Base-by-base conservation (phyloP, 2,113 vertebrate genomes). In the Malurus elegans region DNA sequence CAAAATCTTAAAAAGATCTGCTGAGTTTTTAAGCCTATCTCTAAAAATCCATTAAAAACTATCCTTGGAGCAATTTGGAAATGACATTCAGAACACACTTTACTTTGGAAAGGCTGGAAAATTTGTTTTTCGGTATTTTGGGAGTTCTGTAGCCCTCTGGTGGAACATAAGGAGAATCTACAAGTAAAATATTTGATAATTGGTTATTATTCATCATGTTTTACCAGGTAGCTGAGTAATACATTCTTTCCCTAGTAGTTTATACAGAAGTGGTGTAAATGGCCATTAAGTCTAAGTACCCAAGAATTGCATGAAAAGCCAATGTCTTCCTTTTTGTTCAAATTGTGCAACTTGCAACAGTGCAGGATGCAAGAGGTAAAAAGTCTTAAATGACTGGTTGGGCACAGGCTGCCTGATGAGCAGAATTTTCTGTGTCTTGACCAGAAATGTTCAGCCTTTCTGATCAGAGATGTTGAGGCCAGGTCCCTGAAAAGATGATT, bases 81-180 rank as follows among this genome's bases (percentile, higher is more conserved):
- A 64, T 69, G 29, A 62, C 12, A 42, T 75, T 36, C 16, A 44
- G 44, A 70, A 51, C 13, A 31, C 8, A 83, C 42, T 93, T 81
- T 96, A 76, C 26, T 88, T 60, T 38, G 34, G 57, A 88, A 92
- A 91, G 38, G 29, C 78, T 90, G 61, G 40, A 91, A 96, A 96
- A 47, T 79, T 93, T 69, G 6, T 69, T 81, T 92, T 72, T 90
- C 23, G 79, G 42, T 65, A 80, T 95, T 96, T 96, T 73, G 92
- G 80, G 78, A 93, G 81, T 96, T 97, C 85, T 93, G 76, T 97
- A 96, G 90, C 87, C 94, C 86, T 93, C 95, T 98, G 93, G 89
- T 97, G 87, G 83, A 97, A 56, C 86, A 21, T 83, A 71, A 94
- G 67, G 75, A 96, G 48, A 93, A 92, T 89, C 92, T 65, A 45